phyloP scores from a whole-genome alignment of 2,888 invertebrate genomes.

The Acanthopleura granulata region DNA sequence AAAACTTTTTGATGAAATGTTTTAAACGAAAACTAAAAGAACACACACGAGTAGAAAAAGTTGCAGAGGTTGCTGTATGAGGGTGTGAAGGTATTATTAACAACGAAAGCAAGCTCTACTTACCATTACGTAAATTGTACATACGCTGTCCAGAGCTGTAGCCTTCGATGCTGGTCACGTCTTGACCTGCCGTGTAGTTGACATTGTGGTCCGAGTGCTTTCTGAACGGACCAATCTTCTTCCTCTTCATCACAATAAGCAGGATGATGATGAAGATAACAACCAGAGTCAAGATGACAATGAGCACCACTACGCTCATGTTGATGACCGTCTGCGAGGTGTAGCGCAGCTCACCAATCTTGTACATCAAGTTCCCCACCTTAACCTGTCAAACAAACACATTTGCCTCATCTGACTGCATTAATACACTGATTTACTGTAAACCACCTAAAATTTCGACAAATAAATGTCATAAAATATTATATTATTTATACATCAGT shows the following conservation, averaged over 20 bases:
- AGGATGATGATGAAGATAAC: constrained; percentile 40
- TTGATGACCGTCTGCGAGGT: not conserved
- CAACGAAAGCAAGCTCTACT: not conserved
- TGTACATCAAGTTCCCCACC: not conserved
- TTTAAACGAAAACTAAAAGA: too few relatives aligned
- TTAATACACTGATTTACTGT: too few relatives aligned
- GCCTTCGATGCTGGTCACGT: constrained; percentile 8
- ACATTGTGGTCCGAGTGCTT: constrained; percentile 24
- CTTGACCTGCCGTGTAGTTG: constrained; percentile 11
- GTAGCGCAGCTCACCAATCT: constrained; percentile 1
- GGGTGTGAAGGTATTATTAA: too few relatives aligned
- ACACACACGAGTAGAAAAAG: too few relatives aligned
- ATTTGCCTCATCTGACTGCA: too few relatives aligned
- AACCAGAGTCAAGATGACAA: constrained; percentile 30
- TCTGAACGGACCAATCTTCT: constrained; percentile 43
- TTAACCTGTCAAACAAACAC: constrained; percentile 3
- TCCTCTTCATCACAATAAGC: constrained; percentile 47
- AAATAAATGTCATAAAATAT: too few relatives aligned
- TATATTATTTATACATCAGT: too few relatives aligned
- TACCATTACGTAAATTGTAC: constrained; percentile 12
- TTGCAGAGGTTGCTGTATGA: too few relatives aligned
- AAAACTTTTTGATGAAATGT: too few relatives aligned
- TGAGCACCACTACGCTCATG: not conserved
- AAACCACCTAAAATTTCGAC: too few relatives aligned
- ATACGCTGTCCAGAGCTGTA: not conserved